Conservation (phyloP, 2,888 invertebrate genomes). For the Dioctria linearis region DNA sequence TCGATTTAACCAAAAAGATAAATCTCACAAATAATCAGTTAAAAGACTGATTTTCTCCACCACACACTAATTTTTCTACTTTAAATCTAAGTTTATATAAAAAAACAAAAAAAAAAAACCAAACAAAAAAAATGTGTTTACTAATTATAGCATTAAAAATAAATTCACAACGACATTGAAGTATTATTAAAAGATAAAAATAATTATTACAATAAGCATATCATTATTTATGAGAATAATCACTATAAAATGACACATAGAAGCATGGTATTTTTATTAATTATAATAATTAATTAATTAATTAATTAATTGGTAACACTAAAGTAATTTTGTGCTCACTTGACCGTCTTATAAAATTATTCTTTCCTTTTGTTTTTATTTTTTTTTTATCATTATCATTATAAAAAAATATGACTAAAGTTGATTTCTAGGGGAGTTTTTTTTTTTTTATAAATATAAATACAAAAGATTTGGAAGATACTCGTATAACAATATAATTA, state of each 20-base stretch:
- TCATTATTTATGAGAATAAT: constrained; percentile 36
- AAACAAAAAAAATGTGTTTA: background rate
- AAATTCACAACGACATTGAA: constrained; percentile 52
- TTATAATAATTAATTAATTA: constrained; percentile 15
- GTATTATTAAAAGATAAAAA: constrained; percentile 36
- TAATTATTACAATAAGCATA: constrained; percentile 28
- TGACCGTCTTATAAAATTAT: constrained; percentile 15
- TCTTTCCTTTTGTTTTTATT: constrained; percentile 22
- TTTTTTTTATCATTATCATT: constrained; percentile 1
- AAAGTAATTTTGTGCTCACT: constrained; percentile 45
- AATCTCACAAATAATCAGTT: background rate
- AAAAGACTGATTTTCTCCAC: constrained; percentile 16
- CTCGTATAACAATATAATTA: too few species aligned
- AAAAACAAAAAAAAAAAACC: background rate
- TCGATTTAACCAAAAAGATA: background rate
- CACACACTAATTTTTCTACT: constrained; percentile 31
- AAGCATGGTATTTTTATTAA: constrained; percentile 12
- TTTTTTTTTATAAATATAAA: background rate
- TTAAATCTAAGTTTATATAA: constrained; percentile 8
- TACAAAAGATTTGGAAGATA: too few species aligned
- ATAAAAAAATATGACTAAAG: constrained; percentile 43
- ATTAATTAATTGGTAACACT: constrained; percentile 44
- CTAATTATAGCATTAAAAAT: constrained; percentile 17
- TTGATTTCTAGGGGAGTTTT: constrained; percentile 21
- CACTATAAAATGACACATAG: constrained; percentile 49